These are phyloP conservation scores for Notiomystis cincta DNA, from an alignment of 2,113 vertebrate species.

Conservation along the genomic window DNA sequence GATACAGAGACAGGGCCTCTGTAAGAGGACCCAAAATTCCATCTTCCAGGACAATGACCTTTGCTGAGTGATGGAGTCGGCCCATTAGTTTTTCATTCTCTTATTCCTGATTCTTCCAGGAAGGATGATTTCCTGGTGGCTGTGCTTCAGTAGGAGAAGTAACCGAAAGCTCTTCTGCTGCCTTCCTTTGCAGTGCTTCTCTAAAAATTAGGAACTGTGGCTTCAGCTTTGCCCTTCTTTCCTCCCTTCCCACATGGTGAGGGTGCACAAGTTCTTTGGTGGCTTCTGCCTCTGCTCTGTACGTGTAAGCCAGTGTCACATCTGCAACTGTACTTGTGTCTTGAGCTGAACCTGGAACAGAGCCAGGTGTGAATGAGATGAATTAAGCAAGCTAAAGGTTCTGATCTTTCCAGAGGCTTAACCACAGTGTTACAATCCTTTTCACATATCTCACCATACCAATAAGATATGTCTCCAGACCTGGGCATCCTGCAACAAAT, in stretches of 20 bases:
- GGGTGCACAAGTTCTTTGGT: background rate
- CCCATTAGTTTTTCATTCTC: background rate
- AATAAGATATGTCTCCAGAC: background rate
- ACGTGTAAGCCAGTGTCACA: background rate
- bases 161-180: background rate
- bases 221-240: background rate
- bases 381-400: background rate
- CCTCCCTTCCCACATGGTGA: background rate
- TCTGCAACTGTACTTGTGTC: background rate
- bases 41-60: background rate
- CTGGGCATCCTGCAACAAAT: background rate
- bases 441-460: background rate
- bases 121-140: background rate
- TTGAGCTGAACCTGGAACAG: background rate
- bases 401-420: background rate
- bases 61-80: background rate
- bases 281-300: background rate
- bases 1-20: rapidly evolving
- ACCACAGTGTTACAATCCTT: background rate
- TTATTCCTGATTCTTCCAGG: background rate
- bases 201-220: background rate
- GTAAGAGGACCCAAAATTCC: background rate
- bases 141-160: background rate
- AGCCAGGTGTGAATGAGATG: background rate
- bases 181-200: background rate